Evolutionary conservation across 2,113 vertebrate species (phyloP).

Genomic region (Pseudopipra pipra): DNA sequence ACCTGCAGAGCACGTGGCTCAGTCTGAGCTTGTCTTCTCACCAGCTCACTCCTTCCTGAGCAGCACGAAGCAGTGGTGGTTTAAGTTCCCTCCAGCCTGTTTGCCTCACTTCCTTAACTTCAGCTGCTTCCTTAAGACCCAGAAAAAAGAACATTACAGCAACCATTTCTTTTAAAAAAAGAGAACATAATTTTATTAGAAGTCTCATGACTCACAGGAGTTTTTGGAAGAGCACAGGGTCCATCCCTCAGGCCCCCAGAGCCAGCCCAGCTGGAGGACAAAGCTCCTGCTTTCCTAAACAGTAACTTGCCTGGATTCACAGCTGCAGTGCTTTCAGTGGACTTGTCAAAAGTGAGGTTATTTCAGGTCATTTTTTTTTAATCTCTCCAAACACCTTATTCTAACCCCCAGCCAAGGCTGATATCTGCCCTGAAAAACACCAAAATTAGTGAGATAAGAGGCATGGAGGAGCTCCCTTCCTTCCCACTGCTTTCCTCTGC

Average conservation of each 20-base stretch:
- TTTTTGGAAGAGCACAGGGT: background rate
- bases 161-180: background rate
- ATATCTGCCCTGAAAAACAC: background rate
- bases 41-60: background rate
- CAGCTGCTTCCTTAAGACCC: background rate
- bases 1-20: background rate
- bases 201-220: background rate
- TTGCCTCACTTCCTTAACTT: background rate
- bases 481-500: background rate
- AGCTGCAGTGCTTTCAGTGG: background rate
- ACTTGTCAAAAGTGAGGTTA: background rate
- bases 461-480: background rate
- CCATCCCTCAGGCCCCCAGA: background rate
- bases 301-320: background rate
- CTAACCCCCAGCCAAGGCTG: background rate
- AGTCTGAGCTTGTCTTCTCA: background rate
- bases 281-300: background rate
- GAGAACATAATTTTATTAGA: conserved; percentile 29
- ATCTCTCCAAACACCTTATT: background rate
- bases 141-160: background rate
- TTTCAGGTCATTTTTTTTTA: background rate
- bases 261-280: background rate
- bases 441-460: background rate
- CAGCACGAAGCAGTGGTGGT: background rate
- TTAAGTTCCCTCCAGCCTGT: background rate